A percentile compares a stretch with the other conserved stretches of the same genome.
Evolutionary conservation across 2,113 vertebrate genomes (phyloP).

Genomic region (Myanophis thanlyinensis): DNA sequence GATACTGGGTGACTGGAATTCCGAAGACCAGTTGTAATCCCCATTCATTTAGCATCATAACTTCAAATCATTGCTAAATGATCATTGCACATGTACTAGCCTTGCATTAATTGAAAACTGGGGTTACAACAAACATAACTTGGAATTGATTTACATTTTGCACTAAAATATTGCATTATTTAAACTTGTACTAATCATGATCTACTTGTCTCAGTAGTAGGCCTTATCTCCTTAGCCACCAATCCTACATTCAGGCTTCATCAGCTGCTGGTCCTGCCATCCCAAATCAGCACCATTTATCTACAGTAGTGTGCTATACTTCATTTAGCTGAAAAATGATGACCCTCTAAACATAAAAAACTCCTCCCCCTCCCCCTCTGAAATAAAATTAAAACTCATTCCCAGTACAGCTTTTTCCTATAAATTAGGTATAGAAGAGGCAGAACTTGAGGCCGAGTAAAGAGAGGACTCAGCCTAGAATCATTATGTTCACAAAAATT

Average conservation of each 20-base stretch:
- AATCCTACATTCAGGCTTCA: neutral
- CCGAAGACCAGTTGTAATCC: neutral
- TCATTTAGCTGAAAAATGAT: neutral
- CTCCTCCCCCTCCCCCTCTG: neutral
- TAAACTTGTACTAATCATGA: neutral
- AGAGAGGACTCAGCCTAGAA: neutral
- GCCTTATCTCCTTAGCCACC: neutral
- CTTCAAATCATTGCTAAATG: neutral
- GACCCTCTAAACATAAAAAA: neutral
- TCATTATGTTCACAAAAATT: neutral
- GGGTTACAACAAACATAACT: neutral
- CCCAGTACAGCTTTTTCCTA: neutral
- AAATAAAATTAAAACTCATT: neutral
- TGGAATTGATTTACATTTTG: neutral
- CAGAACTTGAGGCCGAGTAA: neutral
- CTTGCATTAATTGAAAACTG: neutral
- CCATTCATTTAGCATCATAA: neutral
- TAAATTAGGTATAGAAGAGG: neutral
- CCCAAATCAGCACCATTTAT: neutral
- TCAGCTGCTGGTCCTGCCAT: neutral
- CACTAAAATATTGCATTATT: neutral
- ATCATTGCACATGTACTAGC: neutral
- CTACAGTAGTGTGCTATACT: neutral
- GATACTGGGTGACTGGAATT: neutral
- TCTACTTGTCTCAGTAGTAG: neutral